A percentile compares a stretch with the other conserved stretches of the same genome.
Evolutionary conservation across 2,113 vertebrate genomes (phyloP).

Genomic region (Stictonetta naevosa): DNA sequence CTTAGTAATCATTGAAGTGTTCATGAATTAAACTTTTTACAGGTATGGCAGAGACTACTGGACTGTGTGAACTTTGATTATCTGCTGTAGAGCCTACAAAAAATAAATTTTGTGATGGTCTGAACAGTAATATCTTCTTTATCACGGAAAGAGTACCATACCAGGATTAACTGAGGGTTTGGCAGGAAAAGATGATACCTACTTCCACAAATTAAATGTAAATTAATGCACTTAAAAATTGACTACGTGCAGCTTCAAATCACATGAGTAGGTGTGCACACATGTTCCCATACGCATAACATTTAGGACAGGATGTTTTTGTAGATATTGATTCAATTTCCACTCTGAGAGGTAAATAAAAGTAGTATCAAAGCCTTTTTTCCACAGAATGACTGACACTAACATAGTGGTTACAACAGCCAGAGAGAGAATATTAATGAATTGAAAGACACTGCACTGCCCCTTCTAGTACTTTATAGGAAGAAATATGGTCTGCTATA

Average conservation of each 20-base stretch:
- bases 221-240: not conserved
- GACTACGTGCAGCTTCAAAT: not conserved
- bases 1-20: not conserved
- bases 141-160: not conserved
- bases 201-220: not conserved
- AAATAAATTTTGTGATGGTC: not conserved
- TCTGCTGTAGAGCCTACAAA: not conserved
- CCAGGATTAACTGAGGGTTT: not conserved
- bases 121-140: not conserved
- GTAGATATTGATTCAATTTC: not conserved
- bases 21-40: not conserved
- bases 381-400: not conserved
- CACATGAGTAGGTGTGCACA: not conserved
- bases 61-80: not conserved
- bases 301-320: not conserved
- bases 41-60: not conserved
- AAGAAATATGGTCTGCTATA: not conserved
- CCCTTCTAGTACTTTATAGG: not conserved
- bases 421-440: not conserved
- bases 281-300: not conserved
- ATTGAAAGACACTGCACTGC: not conserved
- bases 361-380: not conserved
- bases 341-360: not conserved
- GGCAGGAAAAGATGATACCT: not conserved
- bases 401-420: not conserved